Conservation (phyloP, 2,797 vertebrate genomes). For the Alauda arvensis region DNA sequence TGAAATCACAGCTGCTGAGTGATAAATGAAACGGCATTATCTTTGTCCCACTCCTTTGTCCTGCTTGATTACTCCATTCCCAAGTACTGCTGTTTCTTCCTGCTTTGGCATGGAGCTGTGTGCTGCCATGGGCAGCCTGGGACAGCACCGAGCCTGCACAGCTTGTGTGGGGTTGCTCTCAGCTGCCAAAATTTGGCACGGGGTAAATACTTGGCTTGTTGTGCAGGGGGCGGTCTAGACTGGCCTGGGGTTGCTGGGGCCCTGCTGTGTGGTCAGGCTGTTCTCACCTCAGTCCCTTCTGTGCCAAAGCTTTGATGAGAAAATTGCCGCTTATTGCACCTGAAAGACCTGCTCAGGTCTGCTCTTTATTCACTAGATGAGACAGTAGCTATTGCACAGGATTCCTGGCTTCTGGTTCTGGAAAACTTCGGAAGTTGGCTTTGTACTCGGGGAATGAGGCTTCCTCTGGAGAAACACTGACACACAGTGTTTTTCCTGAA, state of each 20-base stretch:
- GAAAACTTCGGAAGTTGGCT: neutral
- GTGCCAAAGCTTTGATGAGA: neutral
- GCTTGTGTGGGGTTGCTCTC: neutral
- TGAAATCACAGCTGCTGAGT: neutral
- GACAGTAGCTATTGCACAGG: neutral
- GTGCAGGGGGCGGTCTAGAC: neutral
- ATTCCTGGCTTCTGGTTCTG: neutral
- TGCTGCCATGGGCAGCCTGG: neutral
- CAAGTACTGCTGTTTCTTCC: neutral
- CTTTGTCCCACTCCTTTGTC: neutral
- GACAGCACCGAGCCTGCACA: neutral
- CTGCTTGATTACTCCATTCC: neutral
- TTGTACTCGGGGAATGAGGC: neutral
- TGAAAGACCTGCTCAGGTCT: neutral
- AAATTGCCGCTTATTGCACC: neutral
- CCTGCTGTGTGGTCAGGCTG: neutral
- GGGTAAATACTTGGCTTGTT: neutral
- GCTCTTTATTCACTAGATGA: fast-evolving
- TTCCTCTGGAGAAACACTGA: neutral
- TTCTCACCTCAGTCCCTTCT: neutral
- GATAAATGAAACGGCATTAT: neutral
- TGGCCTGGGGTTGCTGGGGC: neutral
- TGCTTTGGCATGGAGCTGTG: neutral
- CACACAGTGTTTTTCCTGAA: fast-evolving
- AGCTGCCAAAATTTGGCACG: neutral